A percentile compares a stretch with the other conserved stretches of the same genome.
phyloP scores from a whole-genome alignment of 2,113 vertebrate genomes.

The human (Homo sapiens) region GRCh38 chr22:39561501-39562000 shows the following conservation, averaged over 20 bases:
- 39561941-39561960: neutral
- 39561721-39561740: neutral
- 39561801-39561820: neutral
- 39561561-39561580: accelerated
- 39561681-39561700: neutral
- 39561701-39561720: neutral
- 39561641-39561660: neutral
- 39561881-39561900: neutral
- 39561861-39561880: neutral
- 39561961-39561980: neutral
- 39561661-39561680: neutral
- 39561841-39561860: neutral
- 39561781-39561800: neutral
- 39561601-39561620: neutral
- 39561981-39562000: neutral
- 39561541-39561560: neutral
- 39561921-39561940: neutral
- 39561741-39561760: neutral
- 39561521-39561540: neutral
- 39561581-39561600: neutral
- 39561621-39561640: neutral
- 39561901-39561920: neutral
- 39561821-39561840: neutral
- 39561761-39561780: neutral
- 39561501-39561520: neutral